Conservation (phyloP, 2,797 vertebrate genomes). For the Spheniscus humboldti region DNA sequence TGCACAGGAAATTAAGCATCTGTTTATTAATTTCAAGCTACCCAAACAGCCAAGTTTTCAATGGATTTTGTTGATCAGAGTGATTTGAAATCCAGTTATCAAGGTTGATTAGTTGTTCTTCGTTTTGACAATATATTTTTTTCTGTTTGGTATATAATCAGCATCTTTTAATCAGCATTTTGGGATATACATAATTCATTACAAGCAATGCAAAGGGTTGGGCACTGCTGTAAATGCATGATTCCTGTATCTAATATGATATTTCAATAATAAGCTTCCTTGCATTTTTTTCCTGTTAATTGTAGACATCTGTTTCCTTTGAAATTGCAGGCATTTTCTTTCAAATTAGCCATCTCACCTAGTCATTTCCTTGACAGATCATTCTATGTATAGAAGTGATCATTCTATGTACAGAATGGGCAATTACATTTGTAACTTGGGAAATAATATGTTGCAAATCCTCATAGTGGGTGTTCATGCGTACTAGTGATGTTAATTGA, state of each 20-base stretch:
- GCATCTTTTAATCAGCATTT: neutral
- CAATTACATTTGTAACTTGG: neutral
- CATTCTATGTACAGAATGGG: neutral
- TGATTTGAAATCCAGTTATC: neutral
- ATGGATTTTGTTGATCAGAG: neutral
- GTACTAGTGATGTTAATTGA: neutral
- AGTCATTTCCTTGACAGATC: neutral
- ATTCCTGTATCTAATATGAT: neutral
- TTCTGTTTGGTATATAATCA: neutral
- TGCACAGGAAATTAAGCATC: neutral
- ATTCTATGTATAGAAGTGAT: neutral
- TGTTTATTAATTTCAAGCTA: neutral
- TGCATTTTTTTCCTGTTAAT: neutral
- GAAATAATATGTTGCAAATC: neutral
- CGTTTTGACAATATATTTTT: neutral
- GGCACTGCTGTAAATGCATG: neutral
- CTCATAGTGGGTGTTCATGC: neutral
- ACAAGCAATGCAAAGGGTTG: neutral
- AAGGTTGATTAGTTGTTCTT: neutral
- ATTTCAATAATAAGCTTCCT: neutral
- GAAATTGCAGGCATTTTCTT: neutral
- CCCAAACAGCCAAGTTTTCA: neutral
- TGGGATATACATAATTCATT: neutral
- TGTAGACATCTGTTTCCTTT: neutral
- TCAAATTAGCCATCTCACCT: neutral